These are phyloP conservation scores for Sciurus carolinensis DNA, from an alignment of 2,797 vertebrate species.

Conservation along the genomic window DNA sequence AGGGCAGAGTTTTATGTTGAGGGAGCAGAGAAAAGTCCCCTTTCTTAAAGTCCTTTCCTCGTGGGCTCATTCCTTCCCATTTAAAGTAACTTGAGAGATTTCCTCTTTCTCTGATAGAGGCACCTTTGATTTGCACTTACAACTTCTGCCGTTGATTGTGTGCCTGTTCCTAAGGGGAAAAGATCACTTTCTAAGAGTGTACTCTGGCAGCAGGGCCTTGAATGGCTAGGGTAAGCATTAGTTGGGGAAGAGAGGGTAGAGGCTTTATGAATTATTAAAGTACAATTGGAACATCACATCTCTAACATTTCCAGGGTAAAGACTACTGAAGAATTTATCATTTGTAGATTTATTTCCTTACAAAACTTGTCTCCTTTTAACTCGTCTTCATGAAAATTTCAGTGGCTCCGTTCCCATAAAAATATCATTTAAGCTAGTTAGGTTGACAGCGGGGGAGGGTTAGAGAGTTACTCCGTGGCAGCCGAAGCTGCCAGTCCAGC, in stretches of 20 bases:
- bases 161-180: conserved; percentile 53
- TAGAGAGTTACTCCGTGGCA: neutral
- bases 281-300: conserved; percentile 14
- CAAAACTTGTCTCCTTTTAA: conserved; percentile 73
- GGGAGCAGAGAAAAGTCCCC: neutral
- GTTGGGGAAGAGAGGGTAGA: conserved; percentile 58
- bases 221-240: conserved; percentile 55
- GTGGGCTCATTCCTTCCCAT: neutral
- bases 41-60: neutral
- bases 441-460: conserved; percentile 47
- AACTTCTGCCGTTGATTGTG: neutral
- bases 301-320: conserved; percentile 43
- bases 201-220: neutral
- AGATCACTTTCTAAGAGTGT: conserved; percentile 1
- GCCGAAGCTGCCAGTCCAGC: neutral
- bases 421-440: conserved; percentile 63
- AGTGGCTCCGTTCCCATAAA: conserved; percentile 60
- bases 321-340: conserved; percentile 65
- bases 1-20: neutral
- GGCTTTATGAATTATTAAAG: conserved; percentile 70
- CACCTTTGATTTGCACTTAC: conserved; percentile 27
- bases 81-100: conserved; percentile 16
- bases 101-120: neutral
- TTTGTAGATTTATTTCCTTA: conserved; percentile 73
- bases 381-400: conserved; percentile 77